Percentiles rank a stretch among this genome's conserved stretches.
Evolutionary conservation across 2,888 invertebrate genomes (phyloP).

Genomic region (Coleophora deauratella): DNA sequence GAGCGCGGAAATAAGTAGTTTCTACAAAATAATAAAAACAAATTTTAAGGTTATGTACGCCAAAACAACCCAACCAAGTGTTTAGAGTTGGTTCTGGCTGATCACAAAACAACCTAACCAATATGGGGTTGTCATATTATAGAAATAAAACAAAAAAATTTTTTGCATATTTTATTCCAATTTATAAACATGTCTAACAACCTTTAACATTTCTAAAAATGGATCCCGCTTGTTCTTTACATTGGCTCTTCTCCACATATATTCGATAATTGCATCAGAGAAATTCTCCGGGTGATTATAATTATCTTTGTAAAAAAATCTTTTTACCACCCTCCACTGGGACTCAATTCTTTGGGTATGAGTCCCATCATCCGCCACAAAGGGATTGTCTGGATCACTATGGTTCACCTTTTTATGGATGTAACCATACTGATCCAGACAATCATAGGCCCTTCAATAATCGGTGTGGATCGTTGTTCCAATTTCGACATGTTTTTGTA

Average conservation of each 20-base stretch:
- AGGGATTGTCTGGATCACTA: conserved; percentile 1
- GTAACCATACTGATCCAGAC: neutral
- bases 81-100: too few species aligned
- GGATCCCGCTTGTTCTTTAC: neutral
- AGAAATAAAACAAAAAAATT: too few species aligned
- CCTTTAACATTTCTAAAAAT: neutral
- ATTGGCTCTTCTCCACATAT: neutral
- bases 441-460: conserved; percentile 1
- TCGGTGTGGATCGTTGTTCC: too few species aligned
- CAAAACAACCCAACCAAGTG: too few species aligned
- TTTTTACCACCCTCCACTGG: too few species aligned
- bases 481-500: conserved; percentile 1
- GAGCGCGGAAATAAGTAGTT: too few species aligned
- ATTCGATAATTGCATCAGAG: neutral
- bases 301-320: conserved; percentile 12
- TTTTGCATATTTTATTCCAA: neutral
- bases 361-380: conserved; percentile 4
- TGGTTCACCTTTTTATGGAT: neutral
- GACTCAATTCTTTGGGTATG: too few species aligned
- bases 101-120: too few species aligned
- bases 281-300: neutral
- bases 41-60: too few species aligned
- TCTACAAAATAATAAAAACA: too few species aligned
- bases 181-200: conserved; percentile 5
- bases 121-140: too few species aligned